Evolutionary conservation across 2,113 vertebrate species (phyloP).

Genomic region (Apteryx mantelli): DNA sequence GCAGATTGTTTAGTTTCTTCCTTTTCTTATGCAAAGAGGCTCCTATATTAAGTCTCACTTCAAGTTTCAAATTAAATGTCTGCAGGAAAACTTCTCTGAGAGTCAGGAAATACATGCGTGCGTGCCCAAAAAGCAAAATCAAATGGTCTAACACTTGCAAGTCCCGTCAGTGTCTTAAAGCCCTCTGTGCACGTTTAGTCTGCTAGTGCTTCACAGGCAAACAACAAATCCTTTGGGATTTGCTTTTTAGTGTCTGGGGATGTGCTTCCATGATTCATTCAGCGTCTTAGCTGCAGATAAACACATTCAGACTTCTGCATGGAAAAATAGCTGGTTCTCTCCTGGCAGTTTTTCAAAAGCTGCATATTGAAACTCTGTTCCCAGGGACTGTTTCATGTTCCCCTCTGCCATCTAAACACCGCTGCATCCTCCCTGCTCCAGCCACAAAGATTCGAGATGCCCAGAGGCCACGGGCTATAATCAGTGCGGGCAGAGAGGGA

Average conservation of each 20-base stretch:
- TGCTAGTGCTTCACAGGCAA: conserved; percentile 6
- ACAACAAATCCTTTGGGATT: background rate
- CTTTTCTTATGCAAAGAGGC: background rate
- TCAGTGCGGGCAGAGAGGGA: background rate
- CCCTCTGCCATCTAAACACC: background rate
- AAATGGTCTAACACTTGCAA: background rate
- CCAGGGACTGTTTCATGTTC: background rate
- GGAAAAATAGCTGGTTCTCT: conserved; percentile 52
- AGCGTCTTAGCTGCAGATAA: conserved; percentile 47
- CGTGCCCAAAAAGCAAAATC: background rate
- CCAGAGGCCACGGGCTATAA: background rate
- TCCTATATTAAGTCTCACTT: background rate
- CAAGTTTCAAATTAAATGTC: background rate
- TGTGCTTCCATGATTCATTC: conserved; percentile 31
- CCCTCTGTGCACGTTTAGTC: background rate
- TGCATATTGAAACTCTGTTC: background rate
- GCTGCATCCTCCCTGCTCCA: background rate
- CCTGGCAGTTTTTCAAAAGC: conserved; percentile 16
- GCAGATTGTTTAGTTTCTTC: fast-evolving
- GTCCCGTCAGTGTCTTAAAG: conserved; percentile 23
- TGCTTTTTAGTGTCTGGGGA: conserved; percentile 14
- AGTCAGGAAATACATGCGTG: background rate
- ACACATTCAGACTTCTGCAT: conserved; percentile 32
- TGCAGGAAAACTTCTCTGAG: background rate
- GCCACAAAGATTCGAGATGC: fast-evolving